Percentiles rank a stretch among this genome's conserved stretches.
Evolutionary conservation across 2,113 vertebrate genomes (phyloP).

Genomic region (Geococcyx californianus): DNA sequence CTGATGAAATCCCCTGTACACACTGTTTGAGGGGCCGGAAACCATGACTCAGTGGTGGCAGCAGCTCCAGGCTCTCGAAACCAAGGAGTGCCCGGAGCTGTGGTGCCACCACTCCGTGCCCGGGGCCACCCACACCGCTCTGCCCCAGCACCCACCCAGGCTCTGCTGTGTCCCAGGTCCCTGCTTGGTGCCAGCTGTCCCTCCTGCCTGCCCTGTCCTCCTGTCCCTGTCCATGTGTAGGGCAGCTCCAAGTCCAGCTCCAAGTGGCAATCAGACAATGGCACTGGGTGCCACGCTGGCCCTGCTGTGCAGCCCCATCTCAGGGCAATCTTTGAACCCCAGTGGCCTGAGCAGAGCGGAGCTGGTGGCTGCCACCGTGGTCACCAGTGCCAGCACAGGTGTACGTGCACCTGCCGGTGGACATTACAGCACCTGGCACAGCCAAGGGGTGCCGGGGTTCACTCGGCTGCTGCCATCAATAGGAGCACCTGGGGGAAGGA

Average conservation of each 20-base stretch:
- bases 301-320: not conserved
- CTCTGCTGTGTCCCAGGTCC: not conserved
- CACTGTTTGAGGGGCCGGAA: not conserved
- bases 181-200: not conserved
- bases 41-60: not conserved
- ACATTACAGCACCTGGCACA: not conserved
- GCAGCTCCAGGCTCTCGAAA: accelerated
- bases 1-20: not conserved
- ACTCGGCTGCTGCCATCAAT: not conserved
- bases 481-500: too few species aligned
- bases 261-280: not conserved
- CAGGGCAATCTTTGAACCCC: not conserved
- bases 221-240: not conserved
- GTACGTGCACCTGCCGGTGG: accelerated
- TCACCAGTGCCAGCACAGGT: accelerated
- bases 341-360: not conserved
- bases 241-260: not conserved
- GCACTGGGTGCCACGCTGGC: not conserved
- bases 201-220: not conserved
- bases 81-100: not conserved
- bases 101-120: not conserved
- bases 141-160: accelerated
- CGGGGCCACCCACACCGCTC: accelerated
- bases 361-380: not conserved
- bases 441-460: not conserved